A percentile compares a stretch with the other conserved stretches of the same genome.
Conservation (phyloP, 2,888 invertebrate genomes). For the Epsilonema sp. region DNA sequence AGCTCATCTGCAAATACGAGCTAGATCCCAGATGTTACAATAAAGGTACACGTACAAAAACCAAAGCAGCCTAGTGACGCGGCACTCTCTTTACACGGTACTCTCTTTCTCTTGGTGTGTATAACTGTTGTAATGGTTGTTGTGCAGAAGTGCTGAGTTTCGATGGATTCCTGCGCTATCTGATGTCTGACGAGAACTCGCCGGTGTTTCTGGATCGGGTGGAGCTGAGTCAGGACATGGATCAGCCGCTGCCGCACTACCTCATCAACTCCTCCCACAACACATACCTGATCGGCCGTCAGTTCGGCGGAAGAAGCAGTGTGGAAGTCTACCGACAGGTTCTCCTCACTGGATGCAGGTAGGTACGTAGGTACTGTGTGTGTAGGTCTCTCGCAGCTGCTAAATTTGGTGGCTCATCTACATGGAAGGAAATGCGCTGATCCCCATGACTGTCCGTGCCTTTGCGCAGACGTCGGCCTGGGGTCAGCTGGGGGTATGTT, state of each 20-base stretch:
- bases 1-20: slow-evolving; percentile 68
- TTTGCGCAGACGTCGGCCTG: no score
- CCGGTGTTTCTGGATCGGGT: slow-evolving; percentile 88
- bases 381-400: no score
- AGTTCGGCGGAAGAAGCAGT: slow-evolving; percentile 92
- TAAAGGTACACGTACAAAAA: no score
- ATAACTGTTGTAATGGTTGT: no score
- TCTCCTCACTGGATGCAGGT: slow-evolving; percentile 85
- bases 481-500: no score
- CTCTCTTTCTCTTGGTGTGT: no score
- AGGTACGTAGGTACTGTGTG: no score
- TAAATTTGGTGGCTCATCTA: no score
- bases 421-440: no score
- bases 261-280: slow-evolving; percentile 89
- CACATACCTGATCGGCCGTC: slow-evolving; percentile 75
- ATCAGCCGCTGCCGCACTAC: slow-evolving; percentile 88
- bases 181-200: slow-evolving; percentile 99
- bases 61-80: no score
- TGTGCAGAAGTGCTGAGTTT: slow-evolving; percentile 60
- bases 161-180: slow-evolving; percentile 87
- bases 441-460: no score
- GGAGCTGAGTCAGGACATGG: slow-evolving; percentile 57
- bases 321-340: slow-evolving; percentile 97
- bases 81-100: no score
- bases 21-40: background rate